Conservation (phyloP, 2,888 invertebrate genomes). For the Arenicola marina region DNA sequence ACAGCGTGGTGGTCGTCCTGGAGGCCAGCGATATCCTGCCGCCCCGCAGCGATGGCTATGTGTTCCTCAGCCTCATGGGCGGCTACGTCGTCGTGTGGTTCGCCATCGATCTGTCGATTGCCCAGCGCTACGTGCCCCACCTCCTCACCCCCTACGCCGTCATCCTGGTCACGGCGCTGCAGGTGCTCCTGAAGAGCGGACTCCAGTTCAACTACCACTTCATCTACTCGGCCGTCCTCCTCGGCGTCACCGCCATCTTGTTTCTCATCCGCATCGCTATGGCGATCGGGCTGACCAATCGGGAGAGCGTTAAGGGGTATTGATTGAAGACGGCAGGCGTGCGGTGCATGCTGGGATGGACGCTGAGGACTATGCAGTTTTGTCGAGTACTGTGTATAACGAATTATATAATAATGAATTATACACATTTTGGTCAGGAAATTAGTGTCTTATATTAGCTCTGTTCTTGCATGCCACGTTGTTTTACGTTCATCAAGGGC, state of each 20-base stretch:
- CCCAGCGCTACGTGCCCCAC: not conserved
- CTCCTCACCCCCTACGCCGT: not conserved
- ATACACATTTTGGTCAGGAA: too few species aligned
- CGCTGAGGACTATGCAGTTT: too few species aligned
- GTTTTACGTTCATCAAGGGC: too few species aligned
- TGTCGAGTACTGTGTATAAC: too few species aligned
- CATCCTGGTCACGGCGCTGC: not conserved
- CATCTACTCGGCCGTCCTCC: not conserved
- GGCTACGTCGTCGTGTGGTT: slow-evolving; percentile 3
- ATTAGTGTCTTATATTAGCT: too few species aligned
- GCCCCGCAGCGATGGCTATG: not conserved
- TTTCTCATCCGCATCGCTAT: not conserved
- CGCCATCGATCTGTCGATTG: not conserved
- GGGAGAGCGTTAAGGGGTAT: too few species aligned
- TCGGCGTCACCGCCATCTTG: not conserved
- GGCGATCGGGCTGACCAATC: not conserved
- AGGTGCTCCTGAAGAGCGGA: slow-evolving; percentile 3
- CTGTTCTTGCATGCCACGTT: too few species aligned
- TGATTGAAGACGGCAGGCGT: too few species aligned
- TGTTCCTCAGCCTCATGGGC: not conserved
- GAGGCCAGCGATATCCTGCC: not conserved
- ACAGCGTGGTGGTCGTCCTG: not conserved
- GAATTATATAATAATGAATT: too few species aligned
- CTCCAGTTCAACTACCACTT: slow-evolving; percentile 1
- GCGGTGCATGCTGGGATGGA: too few species aligned